Evolutionary conservation across 2,888 invertebrate genomes (phyloP), one percentile per base, ranked within the genome.

Genomic region (Acanthosepion lycidas): DNA sequence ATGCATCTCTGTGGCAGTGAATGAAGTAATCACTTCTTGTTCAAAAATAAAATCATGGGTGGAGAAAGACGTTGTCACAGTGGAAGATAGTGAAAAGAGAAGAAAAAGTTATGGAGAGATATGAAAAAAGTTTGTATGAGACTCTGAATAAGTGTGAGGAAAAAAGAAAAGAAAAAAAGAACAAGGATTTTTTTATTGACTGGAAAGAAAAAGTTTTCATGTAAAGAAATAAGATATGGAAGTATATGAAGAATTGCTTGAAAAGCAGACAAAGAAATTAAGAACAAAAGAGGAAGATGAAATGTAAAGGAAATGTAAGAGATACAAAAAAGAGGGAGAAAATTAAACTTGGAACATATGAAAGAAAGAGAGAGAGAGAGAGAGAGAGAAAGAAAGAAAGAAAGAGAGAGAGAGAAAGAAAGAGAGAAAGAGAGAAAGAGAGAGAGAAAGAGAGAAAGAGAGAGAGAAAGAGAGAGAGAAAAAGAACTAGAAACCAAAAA

Each of bases 11-110:
- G n/a, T 78, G 78, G n/a, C n/a, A 78, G n/a, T 9, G n/a, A 78
- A 78, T 78, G n/a, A 78, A 33, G n/a, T 78, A 78, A 78, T 78
- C 78, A 78, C n/a, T 78, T 78, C 78, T 33, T 78, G 78, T n/a
- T 78, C 78, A n/a, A n/a, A n/a, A 78, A 78, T 33, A 78, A 78
- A 78, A n/a, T 33, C 15, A 33, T 9, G 78, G 78, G n/a, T n/a
- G 78, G n/a, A 12, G 78, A n/a, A 33, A 33, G 78, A 78, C n/a
- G n/a, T 59, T 59, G 6, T 78, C 78, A 78, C 78, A n/a, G 78
- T 15, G 78, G n/a, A 78, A n/a, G 78, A 78, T 33, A 78, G 12
- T 33, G 78, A n/a, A n/a, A 12, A 78, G 15, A 15, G 78, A 78
- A 3, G 15, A 15, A 78, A n/a, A 78, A 78, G 9, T n/a, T 12